Percentiles rank a stretch among this genome's conserved stretches.
Conservation (phyloP, 2,113 vertebrate genomes). For the Cardinalis cardinalis region DNA sequence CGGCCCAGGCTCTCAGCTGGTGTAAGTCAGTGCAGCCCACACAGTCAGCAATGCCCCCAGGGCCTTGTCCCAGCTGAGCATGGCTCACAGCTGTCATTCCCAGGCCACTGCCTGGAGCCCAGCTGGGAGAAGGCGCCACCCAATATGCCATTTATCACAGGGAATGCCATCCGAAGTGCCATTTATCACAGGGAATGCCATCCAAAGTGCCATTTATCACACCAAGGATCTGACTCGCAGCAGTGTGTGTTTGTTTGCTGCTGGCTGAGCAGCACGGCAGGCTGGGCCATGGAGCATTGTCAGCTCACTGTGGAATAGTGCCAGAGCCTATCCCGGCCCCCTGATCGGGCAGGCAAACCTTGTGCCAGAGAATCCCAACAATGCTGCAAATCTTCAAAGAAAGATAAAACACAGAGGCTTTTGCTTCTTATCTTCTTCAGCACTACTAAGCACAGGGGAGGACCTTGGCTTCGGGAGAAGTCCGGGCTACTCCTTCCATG, state of each 20-base stretch:
- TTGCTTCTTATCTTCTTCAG: constrained; percentile 42
- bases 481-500: background rate
- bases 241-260: background rate
- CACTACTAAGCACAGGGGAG: background rate
- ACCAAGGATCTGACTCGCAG: rapidly evolving
- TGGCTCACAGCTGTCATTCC: background rate
- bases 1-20: background rate
- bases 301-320: background rate
- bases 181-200: rapidly evolving
- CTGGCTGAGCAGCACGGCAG: rapidly evolving
- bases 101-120: background rate
- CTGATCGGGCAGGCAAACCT: background rate
- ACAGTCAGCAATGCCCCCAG: background rate
- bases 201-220: rapidly evolving
- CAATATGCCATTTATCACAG: rapidly evolving
- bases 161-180: rapidly evolving
- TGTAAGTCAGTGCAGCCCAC: background rate
- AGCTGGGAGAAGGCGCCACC: background rate
- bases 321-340: background rate
- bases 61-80: background rate
- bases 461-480: background rate
- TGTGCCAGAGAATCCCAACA: constrained; percentile 30
- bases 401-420: constrained; percentile 3
- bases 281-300: background rate
- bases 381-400: constrained; percentile 47